Conservation (phyloP, 2,113 vertebrate genomes). For the Gopherus evgoodei region DNA sequence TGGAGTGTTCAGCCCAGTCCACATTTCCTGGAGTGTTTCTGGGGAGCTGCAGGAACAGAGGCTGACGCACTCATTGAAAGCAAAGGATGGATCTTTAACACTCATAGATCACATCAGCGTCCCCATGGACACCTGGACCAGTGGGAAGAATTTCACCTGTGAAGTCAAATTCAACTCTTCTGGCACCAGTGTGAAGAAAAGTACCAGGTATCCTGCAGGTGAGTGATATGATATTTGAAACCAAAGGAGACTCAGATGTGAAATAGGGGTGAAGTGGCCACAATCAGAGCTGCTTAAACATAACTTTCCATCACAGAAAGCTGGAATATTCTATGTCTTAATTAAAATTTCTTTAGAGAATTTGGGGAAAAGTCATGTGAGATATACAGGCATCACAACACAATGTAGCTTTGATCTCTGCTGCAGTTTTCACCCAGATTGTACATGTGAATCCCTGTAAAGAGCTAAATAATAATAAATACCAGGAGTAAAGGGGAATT, state of each 20-base stretch:
- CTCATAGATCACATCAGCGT: neutral
- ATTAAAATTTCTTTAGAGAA: neutral
- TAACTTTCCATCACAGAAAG: neutral
- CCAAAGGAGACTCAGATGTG: rapidly evolving
- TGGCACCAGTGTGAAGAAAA: neutral
- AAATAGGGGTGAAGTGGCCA: neutral
- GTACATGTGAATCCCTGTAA: neutral
- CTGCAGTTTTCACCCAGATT: neutral
- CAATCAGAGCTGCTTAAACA: neutral
- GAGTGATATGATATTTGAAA: neutral
- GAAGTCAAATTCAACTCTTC: neutral
- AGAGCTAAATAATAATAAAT: neutral
- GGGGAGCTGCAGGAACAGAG: no score
- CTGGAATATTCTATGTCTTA: neutral
- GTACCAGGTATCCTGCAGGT: neutral
- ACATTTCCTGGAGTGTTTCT: neutral
- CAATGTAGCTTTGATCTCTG: neutral
- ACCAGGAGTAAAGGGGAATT: neutral
- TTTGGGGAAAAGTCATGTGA: neutral
- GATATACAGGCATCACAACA: neutral
- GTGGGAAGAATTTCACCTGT: neutral
- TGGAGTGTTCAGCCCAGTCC: neutral
- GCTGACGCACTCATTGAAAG: no score
- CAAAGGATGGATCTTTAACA: no score
- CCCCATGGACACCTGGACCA: neutral